These are phyloP conservation scores for Amphimallon solstitiale DNA, from an alignment of 2,888 invertebrate genomes.

Conservation along the genomic window DNA sequence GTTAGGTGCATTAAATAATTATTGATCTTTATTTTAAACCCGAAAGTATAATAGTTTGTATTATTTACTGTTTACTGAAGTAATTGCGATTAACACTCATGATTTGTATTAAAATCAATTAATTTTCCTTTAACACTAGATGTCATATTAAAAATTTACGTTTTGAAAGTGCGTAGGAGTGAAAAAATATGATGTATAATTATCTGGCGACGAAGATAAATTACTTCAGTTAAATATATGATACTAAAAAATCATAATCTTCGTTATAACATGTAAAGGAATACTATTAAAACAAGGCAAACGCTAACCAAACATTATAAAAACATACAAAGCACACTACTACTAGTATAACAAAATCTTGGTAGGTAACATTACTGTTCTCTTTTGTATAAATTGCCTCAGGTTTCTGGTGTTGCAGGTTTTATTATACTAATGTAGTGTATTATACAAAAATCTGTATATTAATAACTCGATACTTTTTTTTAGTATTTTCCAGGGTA, in stretches of 20 bases:
- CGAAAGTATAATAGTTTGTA: background rate
- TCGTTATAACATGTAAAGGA: too few relatives aligned
- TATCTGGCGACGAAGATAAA: too few relatives aligned
- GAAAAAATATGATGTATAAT: too few relatives aligned
- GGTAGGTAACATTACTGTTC: too few relatives aligned
- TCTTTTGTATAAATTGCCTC: background rate
- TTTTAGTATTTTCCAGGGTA: conserved; percentile 10
- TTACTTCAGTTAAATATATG: too few relatives aligned
- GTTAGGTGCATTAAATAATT: conserved; percentile 27
- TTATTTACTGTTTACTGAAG: background rate
- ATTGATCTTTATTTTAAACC: conserved; percentile 2
- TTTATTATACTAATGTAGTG: conserved; percentile 1
- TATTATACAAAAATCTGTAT: background rate
- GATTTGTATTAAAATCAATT: background rate
- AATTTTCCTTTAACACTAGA: background rate
- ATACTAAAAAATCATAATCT: too few relatives aligned
- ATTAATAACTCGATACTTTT: background rate
- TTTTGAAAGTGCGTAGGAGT: background rate
- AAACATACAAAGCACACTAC: too few relatives aligned
- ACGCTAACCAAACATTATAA: too few relatives aligned
- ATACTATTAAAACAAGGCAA: too few relatives aligned
- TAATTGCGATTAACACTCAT: background rate
- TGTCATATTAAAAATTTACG: background rate
- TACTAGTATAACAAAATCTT: too few relatives aligned
- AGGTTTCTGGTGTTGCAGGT: conserved; percentile 5